phyloP scores from a whole-genome alignment of 2,113 vertebrate genomes.

The Gobiocypris rarus region DNA sequence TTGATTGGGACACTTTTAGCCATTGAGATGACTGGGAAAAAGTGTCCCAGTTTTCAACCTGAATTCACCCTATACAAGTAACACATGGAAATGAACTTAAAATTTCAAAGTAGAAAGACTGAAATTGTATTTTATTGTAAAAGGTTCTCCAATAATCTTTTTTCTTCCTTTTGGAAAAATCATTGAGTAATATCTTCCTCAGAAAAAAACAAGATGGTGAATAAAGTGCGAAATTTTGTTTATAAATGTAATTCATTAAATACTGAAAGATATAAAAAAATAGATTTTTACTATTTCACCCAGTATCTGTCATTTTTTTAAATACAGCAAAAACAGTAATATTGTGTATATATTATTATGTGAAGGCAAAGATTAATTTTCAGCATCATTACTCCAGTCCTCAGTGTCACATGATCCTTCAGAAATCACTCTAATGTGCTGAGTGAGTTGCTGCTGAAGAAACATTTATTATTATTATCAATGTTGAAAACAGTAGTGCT shows the following conservation, averaged over 20 bases:
- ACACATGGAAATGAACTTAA: neutral
- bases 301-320: neutral
- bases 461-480: neutral
- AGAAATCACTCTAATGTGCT: neutral
- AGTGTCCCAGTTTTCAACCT: too few species aligned
- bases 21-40: too few species aligned
- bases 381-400: neutral
- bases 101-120: neutral
- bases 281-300: neutral
- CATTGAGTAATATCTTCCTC: too few species aligned
- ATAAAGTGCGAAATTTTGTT: too few species aligned
- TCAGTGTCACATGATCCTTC: neutral
- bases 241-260: neutral
- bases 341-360: neutral
- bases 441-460: neutral
- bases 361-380: neutral
- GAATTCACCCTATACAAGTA: too few species aligned
- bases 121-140: neutral
- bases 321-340: neutral
- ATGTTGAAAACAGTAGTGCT: neutral
- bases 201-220: too few species aligned
- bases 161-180: too few species aligned
- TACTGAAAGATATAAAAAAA: neutral
- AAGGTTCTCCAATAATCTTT: too few species aligned
- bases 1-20: too few species aligned